Conservation (phyloP, 2,113 vertebrate species). For the Trachemys scripta region DNA sequence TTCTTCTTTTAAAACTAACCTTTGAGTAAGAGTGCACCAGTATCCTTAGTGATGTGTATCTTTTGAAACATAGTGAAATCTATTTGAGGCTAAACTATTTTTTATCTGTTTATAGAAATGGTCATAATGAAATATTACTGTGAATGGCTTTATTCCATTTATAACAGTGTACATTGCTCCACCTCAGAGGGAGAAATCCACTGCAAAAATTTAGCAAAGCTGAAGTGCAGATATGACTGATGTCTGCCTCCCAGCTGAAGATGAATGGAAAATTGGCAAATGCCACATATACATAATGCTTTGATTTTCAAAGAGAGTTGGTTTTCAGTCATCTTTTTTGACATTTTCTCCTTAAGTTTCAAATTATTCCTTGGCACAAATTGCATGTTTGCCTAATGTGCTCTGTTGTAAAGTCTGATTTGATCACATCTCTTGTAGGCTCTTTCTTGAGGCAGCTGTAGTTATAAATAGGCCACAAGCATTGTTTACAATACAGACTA, state of each 20-base stretch:
- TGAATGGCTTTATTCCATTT: neutral
- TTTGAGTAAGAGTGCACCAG: neutral
- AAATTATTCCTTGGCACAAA: conserved; percentile 42
- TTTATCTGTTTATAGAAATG: neutral
- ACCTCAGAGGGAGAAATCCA: conserved; percentile 15
- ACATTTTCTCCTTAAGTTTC: conserved; percentile 55
- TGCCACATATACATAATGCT: conserved; percentile 43
- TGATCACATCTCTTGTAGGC: conserved; percentile 52
- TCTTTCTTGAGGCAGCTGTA: conserved; percentile 53
- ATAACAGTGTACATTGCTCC: conserved; percentile 27
- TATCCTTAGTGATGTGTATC: neutral
- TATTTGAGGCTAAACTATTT: conserved; percentile 3
- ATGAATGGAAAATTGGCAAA: conserved; percentile 58
- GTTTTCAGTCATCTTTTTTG: conserved; percentile 39
- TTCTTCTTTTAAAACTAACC: neutral
- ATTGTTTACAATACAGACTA: conserved; percentile 35
- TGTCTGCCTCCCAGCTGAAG: conserved; percentile 38
- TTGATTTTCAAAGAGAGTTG: conserved; percentile 48
- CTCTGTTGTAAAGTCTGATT: conserved; percentile 57
- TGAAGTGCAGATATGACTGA: conserved; percentile 49
- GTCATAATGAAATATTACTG: neutral
- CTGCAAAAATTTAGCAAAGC: conserved; percentile 28
- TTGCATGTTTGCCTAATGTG: conserved; percentile 42
- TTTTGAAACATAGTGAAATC: neutral
- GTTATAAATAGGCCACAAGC: conserved; percentile 61